Evolutionary conservation across 2,113 vertebrate genomes (phyloP), one percentile per base, ranked within the genome.

Genomic region (Polypterus bichir): DNA sequence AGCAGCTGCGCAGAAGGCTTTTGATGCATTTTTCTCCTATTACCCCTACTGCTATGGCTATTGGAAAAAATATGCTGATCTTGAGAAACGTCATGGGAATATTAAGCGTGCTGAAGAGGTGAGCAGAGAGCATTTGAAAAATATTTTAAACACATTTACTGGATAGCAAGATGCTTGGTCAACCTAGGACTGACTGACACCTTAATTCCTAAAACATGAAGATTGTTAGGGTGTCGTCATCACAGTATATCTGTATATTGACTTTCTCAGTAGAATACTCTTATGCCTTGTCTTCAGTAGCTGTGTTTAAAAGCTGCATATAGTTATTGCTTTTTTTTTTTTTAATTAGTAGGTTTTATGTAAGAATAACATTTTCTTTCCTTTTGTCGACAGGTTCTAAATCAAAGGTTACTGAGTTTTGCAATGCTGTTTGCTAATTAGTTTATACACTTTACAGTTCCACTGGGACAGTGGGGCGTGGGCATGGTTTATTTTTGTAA

Each of bases 1-100:
- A 48, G 58, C 73, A 54, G 88, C 91, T 64, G 91, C 92, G 62
- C 89, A 90, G 68, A 91, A 86, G 66, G 82, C 92, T 1, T 99
- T 99, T 79, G 97, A 98, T 80, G 79, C 81, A 11, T 99, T 99
- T 76, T 93, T 98, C 72, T 76, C 90, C 0, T 92, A 88, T 48
- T 99, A 99, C 67, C 97, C 97, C 0, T 98, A 98, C 80, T 99
- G 97, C 79, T 99, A 98, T 64, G 97, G 97, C 59, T 99, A 98
- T 67, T 99, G 97, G 97, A 99, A 98, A 79, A 99, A 99, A 68
- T 99, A 97, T 45, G 92, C 97, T 1, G 97, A 99, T 71, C 87
- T 97, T 5, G 95, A 99, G 74, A 97, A 91, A 75, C 92, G 90
- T 27, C 88, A 94, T 3, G 84, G 78, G 64, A 88, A 91, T 71